Evolutionary conservation across 2,888 invertebrate genomes (phyloP).

Genomic region (Rhingia rostrata): DNA sequence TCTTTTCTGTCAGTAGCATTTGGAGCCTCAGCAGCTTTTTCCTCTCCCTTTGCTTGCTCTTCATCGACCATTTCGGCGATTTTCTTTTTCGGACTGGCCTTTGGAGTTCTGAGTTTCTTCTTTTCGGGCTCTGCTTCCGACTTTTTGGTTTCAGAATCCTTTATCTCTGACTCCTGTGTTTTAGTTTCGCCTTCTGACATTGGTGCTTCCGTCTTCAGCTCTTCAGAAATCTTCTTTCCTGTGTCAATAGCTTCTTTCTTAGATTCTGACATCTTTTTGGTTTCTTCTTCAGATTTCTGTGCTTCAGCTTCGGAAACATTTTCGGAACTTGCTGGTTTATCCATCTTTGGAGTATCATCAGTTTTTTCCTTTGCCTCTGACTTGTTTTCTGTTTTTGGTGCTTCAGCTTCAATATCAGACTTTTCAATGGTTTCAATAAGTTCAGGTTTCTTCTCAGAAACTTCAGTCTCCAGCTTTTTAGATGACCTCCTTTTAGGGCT

Average conservation of each 20-base stretch:
- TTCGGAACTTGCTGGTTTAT: background rate
- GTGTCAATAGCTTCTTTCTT: slow-evolving; percentile 39
- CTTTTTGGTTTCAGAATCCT: slow-evolving; percentile 70
- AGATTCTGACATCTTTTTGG: slow-evolving; percentile 57
- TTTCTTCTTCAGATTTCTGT: slow-evolving; percentile 49
- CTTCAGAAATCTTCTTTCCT: background rate
- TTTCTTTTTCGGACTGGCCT: slow-evolving; percentile 64
- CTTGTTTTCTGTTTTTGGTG: slow-evolving; percentile 18
- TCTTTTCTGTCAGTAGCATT: background rate
- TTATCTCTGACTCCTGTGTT: slow-evolving; percentile 55
- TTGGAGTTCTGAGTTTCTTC: slow-evolving; percentile 23
- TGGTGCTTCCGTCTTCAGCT: slow-evolving; percentile 31
- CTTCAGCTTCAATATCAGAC: background rate
- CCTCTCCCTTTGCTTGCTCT: slow-evolving; percentile 62
- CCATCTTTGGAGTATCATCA: slow-evolving; percentile 63
- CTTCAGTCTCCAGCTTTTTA: slow-evolving; percentile 28
- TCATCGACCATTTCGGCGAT: slow-evolving; percentile 73
- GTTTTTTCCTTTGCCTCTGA: slow-evolving; percentile 56
- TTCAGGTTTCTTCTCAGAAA: slow-evolving; percentile 42
- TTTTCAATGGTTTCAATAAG: slow-evolving; percentile 6
- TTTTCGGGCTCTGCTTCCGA: slow-evolving; percentile 61
- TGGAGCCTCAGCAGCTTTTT: background rate
- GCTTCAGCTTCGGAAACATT: background rate
- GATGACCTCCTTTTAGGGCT: slow-evolving; percentile 35
- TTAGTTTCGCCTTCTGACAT: slow-evolving; percentile 71